A percentile compares a stretch with the other conserved stretches of the same genome.
Evolutionary conservation across 2,797 vertebrate species (phyloP).

Genomic region (Oreochromis grahami): DNA sequence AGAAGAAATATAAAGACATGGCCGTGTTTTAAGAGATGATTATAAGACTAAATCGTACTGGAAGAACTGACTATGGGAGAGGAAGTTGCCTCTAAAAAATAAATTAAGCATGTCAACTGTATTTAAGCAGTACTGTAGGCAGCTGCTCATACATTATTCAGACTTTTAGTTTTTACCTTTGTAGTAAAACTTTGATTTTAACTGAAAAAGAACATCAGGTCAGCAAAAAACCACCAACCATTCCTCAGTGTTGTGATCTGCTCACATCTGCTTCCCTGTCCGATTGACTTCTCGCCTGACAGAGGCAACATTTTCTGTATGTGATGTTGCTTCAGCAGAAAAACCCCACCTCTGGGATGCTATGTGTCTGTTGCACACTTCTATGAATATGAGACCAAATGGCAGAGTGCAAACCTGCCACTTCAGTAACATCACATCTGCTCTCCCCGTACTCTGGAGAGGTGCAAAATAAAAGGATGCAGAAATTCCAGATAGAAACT

Average conservation of each 20-base stretch:
- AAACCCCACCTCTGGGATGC: not conserved
- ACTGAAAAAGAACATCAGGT: not conserved
- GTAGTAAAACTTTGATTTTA: not conserved
- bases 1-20: not conserved
- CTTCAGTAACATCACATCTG: slow-evolving; percentile 17
- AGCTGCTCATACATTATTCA: not conserved
- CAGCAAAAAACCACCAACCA: not conserved
- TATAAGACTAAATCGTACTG: not conserved
- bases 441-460: not conserved
- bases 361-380: not conserved
- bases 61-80: not conserved
- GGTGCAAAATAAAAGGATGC: not conserved
- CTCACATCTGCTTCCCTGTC: not conserved
- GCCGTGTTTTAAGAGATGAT: not conserved
- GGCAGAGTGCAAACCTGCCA: slow-evolving; percentile 14
- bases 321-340: slow-evolving; percentile 27
- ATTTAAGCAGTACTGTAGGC: not conserved
- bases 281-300: not conserved
- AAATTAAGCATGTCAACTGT: not conserved
- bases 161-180: not conserved
- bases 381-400: slow-evolving; percentile 1
- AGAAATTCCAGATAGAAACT: slow-evolving; percentile 24
- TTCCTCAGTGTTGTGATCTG: not conserved
- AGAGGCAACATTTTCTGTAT: slow-evolving; percentile 16
- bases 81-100: not conserved